Evolutionary conservation across 2,113 vertebrate genomes (phyloP).

Genomic region (Paratilapia polleni): DNA sequence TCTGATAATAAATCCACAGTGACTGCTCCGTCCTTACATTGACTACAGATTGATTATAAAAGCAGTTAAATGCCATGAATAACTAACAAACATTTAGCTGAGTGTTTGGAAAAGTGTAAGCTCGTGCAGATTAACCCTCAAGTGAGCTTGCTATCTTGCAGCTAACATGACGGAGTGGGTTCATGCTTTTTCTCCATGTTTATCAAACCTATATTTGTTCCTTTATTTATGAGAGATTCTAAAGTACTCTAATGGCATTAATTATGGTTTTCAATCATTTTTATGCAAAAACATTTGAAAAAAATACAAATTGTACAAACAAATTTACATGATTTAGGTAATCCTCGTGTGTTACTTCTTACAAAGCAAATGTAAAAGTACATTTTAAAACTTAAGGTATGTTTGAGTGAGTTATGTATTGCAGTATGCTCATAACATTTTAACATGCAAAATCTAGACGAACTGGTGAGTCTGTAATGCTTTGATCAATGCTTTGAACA

Average conservation of each 20-base stretch:
- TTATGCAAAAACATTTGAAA: not conserved
- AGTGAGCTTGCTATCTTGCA: not conserved
- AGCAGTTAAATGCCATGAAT: not conserved
- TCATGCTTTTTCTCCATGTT: not conserved
- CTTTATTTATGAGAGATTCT: not conserved
- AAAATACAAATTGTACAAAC: not conserved
- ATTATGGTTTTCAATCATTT: not conserved
- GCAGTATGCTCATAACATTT: not conserved
- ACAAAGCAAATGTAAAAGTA: not conserved
- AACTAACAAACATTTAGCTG: not conserved
- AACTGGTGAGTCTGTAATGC: not conserved
- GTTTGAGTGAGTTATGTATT: not conserved
- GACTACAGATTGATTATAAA: not conserved
- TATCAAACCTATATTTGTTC: not conserved
- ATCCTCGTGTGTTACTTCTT: not conserved
- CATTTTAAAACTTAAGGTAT: not conserved
- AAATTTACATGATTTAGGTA: not conserved
- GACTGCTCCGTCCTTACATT: not conserved
- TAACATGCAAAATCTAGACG: too few relatives aligned
- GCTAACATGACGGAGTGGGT: too few relatives aligned
- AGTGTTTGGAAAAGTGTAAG: not conserved
- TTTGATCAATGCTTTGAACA: not conserved
- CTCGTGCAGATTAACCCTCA: not conserved
- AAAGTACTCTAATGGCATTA: not conserved
- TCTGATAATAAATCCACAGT: not conserved